Evolutionary conservation across 2,113 vertebrate genomes (phyloP).

Genomic region (Panurus biarmicus): DNA sequence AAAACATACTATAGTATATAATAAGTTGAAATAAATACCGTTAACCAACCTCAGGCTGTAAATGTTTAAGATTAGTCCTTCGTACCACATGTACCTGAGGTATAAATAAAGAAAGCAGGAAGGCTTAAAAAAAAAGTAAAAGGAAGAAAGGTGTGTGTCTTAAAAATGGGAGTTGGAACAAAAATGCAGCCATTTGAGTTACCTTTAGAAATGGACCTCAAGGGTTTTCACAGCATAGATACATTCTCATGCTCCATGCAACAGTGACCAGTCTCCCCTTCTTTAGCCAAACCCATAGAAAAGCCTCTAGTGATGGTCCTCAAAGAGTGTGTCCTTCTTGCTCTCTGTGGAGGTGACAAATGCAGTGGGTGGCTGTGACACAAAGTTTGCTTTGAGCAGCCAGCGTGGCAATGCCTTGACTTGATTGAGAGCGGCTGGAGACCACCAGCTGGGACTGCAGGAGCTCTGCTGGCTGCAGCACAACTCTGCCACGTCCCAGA

Average conservation of each 20-base stretch:
- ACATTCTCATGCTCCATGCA: not conserved
- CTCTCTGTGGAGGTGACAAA: not conserved
- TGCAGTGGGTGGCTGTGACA: not conserved
- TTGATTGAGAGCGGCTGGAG: not conserved
- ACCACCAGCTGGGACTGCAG: not conserved
- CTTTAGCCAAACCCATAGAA: not conserved
- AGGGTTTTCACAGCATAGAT: not conserved
- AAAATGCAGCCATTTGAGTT: not conserved
- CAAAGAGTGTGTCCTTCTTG: not conserved
- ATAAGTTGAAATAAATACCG: slow-evolving; percentile 36
- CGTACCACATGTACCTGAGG: slow-evolving; percentile 16
- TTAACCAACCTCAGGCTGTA: slow-evolving; percentile 39
- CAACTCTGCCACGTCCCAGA: not conserved
- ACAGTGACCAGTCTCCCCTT: not conserved
- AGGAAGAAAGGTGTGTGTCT: not conserved
- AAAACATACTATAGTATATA: slow-evolving; percentile 45
- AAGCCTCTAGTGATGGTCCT: not conserved
- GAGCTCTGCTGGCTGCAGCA: not conserved
- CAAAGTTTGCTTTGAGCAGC: not conserved
- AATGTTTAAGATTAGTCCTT: slow-evolving; percentile 38
- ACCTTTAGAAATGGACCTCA: not conserved
- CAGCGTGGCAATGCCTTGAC: fast-evolving
- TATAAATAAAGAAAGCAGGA: slow-evolving; percentile 23
- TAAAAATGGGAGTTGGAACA: not conserved
- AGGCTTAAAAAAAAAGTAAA: not conserved